These are phyloP conservation scores for Xestobium rufovillosum DNA, from an alignment of 2,888 invertebrate species.

Conservation along the genomic window DNA sequence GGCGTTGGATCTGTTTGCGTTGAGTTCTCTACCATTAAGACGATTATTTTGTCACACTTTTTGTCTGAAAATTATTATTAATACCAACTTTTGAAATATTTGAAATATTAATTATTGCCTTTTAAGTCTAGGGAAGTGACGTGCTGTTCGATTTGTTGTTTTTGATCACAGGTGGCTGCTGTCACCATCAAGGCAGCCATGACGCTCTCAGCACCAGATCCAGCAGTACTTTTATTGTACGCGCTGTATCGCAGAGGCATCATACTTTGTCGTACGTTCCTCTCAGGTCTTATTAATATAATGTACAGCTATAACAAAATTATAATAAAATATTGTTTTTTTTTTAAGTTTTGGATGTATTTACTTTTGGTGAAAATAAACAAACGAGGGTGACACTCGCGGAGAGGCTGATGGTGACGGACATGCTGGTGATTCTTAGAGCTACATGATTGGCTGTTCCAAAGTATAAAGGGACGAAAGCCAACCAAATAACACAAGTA, in stretches of 20 bases:
- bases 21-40: too few relatives aligned
- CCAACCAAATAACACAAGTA: conserved; percentile 96
- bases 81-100: too few relatives aligned
- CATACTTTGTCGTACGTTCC: conserved; percentile 83
- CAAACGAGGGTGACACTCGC: conserved; percentile 91
- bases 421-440: conserved; percentile 89
- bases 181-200: conserved; percentile 62
- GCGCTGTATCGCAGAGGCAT: conserved; percentile 64
- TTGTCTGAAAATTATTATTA: too few relatives aligned
- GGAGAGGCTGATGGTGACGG: conserved; percentile 88
- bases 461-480: conserved; percentile 95
- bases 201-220: conserved; percentile 53
- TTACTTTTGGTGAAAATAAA: conserved; percentile 89
- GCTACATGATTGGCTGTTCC: conserved; percentile 91
- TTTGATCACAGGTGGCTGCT: conserved; percentile 60
- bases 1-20: too few relatives aligned
- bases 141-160: conserved; percentile 57
- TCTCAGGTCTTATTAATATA: conserved; percentile 79
- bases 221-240: conserved; percentile 55
- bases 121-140: conserved; percentile 46
- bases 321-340: conserved; percentile 1
- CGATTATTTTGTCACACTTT: too few relatives aligned
- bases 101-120: too few relatives aligned
- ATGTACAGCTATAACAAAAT: conserved; percentile 65
- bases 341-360: conserved; percentile 21